Conservation (phyloP, 1,140 invertebrate genomes). For the Tetragnatha versicolor region DNA sequence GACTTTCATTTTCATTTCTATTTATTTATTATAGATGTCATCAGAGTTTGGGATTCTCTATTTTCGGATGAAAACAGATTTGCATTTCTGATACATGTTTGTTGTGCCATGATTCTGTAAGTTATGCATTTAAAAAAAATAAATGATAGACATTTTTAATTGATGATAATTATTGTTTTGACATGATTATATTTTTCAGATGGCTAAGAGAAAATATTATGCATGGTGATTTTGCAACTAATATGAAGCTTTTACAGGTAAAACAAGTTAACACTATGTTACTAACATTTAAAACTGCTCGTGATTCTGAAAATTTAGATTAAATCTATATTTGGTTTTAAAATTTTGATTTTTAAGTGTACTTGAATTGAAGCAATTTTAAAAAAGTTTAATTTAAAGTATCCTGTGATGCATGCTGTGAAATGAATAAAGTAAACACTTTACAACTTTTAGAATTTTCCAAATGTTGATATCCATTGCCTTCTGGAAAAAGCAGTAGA, state of each 20-base stretch:
- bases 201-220: conserved; percentile 82
- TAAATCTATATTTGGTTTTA: too few relatives aligned
- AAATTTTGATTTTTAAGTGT: too few relatives aligned
- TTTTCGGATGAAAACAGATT: conserved; percentile 90
- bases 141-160: background rate
- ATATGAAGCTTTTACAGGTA: conserved; percentile 89
- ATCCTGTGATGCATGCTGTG: too few relatives aligned
- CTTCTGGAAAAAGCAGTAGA: conserved; percentile 73
- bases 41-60: conserved; percentile 94
- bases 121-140: conserved; percentile 63
- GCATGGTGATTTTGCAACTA: conserved; percentile 85
- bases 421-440: too few relatives aligned
- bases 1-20: too few relatives aligned
- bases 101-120: conserved; percentile 96
- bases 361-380: too few relatives aligned
- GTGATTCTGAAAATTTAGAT: too few relatives aligned
- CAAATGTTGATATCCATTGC: conserved; percentile 76
- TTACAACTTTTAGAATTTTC: conserved; percentile 72
- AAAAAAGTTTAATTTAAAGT: too few relatives aligned
- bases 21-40: conserved; percentile 74
- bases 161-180: conserved; percentile 43
- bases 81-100: conserved; percentile 87
- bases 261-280: too few relatives aligned
- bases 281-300: too few relatives aligned
- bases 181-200: conserved; percentile 65